Conservation (phyloP, 2,113 vertebrate genomes). For the Xiphophorus maculatus region DNA sequence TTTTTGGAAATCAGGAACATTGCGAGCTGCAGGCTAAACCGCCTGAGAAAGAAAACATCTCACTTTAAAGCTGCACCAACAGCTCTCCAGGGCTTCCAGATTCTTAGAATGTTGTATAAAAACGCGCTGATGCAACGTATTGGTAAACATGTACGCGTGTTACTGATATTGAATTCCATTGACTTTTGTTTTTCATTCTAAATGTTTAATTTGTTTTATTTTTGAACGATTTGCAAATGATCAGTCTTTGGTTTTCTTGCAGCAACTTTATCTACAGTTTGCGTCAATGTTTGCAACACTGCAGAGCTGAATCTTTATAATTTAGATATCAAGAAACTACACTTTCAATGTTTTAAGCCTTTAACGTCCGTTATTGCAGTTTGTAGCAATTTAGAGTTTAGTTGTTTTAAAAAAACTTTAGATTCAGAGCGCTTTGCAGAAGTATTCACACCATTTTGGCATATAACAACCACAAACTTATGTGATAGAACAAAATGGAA, state of each 20-base stretch:
- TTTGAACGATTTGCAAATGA: neutral
- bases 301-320: neutral
- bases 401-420: too few species aligned
- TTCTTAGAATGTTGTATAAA: neutral
- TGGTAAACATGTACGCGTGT: neutral
- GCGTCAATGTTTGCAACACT: neutral
- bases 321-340: too few species aligned
- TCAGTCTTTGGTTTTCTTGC: neutral
- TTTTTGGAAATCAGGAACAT: slow-evolving; percentile 6
- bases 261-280: neutral
- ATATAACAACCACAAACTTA: too few species aligned
- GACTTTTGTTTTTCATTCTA: neutral
- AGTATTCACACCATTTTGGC: too few species aligned
- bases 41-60: neutral
- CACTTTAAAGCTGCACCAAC: neutral
- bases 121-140: neutral
- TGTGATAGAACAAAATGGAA: too few species aligned
- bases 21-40: neutral
- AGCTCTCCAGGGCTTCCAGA: neutral
- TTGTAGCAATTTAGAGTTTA: too few species aligned
- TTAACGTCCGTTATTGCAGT: too few species aligned
- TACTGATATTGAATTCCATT: neutral
- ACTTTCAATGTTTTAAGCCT: too few species aligned
- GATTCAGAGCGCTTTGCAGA: too few species aligned
- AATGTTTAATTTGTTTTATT: neutral